Evolutionary conservation across 1,140 invertebrate species (phyloP), one percentile per base, ranked within the genome.

Genomic region (Bombus superbus): DNA sequence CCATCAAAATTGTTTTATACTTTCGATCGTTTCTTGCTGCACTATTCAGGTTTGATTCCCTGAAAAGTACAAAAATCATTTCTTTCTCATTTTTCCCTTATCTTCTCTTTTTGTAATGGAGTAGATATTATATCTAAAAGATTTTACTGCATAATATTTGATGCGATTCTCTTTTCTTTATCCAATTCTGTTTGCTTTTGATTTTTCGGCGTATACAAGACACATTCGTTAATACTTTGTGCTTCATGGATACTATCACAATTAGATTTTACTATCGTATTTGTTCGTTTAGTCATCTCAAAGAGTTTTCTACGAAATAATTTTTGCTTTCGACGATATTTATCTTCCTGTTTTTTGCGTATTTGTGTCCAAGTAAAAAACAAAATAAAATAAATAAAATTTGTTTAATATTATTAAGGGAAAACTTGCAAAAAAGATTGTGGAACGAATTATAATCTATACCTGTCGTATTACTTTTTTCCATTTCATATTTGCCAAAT

Each of bases 401-500:
- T 38, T 44, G 40, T 47, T 59, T 10, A 44, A 10, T 32, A 11
- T 22, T 79, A 13, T 47, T 32, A 53, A 1, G 2, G 44, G n/a
- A 6, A 6, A 35, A 73, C 9, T n/a, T 47, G 18, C 13, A 32
- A 22, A 35, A 13, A 28, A 47, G 47, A 8, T 9, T 11, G 13
- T 32, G 8, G 1, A 69, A 69, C 13, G 22, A 32, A 18, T 40
- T 69, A 32, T 80, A n/a, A 75, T n/a, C 10, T 25, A 35, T 42
- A 73, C 32, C 68, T 53, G 83, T 64, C n/a, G 64, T 40, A 64
- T 68, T 18, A 68, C 38, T 44, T 73, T 82, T 28, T 81, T 88
- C 38, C 66, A 85, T 64, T 91, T 78, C 22, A 66, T 76, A 10
- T 91, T 78, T 8, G 68, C 44, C 22, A 71, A 9, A 68, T 82